Percentiles rank a stretch among this genome's conserved stretches.
Conservation (phyloP, 1,140 invertebrate genomes). For the Habropoda laboriosa region DNA sequence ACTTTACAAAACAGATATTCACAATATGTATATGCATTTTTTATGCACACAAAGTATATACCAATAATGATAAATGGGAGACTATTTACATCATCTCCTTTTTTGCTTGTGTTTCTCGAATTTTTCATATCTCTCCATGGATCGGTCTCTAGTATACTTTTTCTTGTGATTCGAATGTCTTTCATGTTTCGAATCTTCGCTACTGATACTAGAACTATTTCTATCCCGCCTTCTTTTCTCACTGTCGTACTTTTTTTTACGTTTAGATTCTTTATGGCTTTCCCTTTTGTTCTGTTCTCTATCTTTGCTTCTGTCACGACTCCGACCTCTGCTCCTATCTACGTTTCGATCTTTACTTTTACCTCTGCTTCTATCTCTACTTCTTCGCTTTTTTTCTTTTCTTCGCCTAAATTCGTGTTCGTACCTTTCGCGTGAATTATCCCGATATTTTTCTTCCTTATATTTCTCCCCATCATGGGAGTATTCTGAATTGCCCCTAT, state of each 20-base stretch:
- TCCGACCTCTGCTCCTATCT: constrained; percentile 52
- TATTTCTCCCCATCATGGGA: constrained; percentile 4
- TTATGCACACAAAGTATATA: too few relatives aligned
- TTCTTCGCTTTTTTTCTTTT: constrained; percentile 33
- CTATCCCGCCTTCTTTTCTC: constrained; percentile 31
- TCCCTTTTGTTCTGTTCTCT: constrained; percentile 53
- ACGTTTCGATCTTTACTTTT: constrained; percentile 55
- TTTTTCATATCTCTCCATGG: constrained; percentile 30
- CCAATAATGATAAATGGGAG: too few relatives aligned
- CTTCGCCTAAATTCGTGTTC: not conserved
- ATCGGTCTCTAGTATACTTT: constrained; percentile 45
- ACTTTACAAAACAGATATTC: constrained; percentile 29
- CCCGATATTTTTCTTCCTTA: constrained; percentile 2
- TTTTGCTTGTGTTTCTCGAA: constrained; percentile 31
- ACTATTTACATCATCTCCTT: constrained; percentile 24
- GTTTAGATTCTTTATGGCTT: constrained; percentile 28
- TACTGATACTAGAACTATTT: constrained; percentile 12
- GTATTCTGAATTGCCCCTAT: not conserved
- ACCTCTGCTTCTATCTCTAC: constrained; percentile 55
- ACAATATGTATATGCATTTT: not conserved
- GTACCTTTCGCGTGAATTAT: not conserved
- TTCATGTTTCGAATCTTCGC: constrained; percentile 11
- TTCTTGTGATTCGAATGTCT: constrained; percentile 33
- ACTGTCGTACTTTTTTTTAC: constrained; percentile 36
- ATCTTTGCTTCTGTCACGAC: constrained; percentile 65